Base-by-base conservation (phyloP, 2,888 invertebrate genomes). In the Latrodectus elegans region DNA sequence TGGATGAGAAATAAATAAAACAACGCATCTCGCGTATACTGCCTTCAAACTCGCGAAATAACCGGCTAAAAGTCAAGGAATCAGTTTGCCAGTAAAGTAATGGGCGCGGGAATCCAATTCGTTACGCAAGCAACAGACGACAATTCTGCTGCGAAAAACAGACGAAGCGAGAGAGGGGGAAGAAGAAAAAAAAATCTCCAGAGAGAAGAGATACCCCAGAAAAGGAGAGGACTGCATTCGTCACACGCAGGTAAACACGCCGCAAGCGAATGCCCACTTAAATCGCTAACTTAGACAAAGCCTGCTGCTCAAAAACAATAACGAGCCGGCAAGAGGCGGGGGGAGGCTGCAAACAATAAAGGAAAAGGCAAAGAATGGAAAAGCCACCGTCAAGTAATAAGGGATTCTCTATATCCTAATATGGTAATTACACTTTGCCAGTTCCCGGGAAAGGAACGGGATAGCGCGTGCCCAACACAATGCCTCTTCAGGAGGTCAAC, bases 201-300 rank as follows among this genome's bases (percentile, higher is more conserved):
- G 26, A 64, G 14, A 76, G 38, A 49, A 64, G n/a, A 64, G 64
- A 53, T n/a, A 38, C 78, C 38, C 70, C 51, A 51, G 51, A 26
- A 51, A 55, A 75, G 22, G 52, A 67, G 67, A 60, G 51, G 60
- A 65, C 76, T 65, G 68, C 74, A 84, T 84, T 84, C 84, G 84
- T 84, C 84, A 84, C 84, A 84, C 77, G 64, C 73, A 84, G 84
- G 84, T 84, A 84, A 84, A 77, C 84, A 84, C 83, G 60, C 67
- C 22, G 80, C 72, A 73, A 73, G 70, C 83, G 77, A 84, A 78
- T 78, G 84, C 77, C 84, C 73, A 78, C 78, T 84, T 84, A 84
- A 72, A 15, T 49, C 26, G 26, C 71, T 53, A 65, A 53, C 78
- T 26, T 64, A 78, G 72, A 78, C 64, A 76, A 72, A 68, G 55